These are phyloP conservation scores for Lasioglossum pauxillum DNA, from an alignment of 2,888 invertebrate genomes.

Conservation along the genomic window DNA sequence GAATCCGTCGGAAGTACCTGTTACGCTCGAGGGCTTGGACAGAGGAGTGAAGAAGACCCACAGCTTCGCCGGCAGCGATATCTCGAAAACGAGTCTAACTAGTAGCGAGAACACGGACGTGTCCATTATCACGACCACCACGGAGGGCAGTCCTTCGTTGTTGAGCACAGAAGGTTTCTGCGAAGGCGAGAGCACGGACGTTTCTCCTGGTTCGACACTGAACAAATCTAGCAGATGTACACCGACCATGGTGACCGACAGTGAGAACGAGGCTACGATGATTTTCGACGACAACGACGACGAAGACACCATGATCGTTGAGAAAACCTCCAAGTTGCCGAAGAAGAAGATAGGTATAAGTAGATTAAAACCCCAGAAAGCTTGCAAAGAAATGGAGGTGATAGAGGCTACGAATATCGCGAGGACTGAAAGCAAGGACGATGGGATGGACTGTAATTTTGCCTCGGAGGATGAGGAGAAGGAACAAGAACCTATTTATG, in stretches of 20 bases:
- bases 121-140: constrained; percentile 89
- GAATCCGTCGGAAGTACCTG: constrained; percentile 59
- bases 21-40: constrained; percentile 58
- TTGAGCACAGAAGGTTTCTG: constrained; percentile 83
- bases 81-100: constrained; percentile 86
- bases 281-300: constrained; percentile 61
- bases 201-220: constrained; percentile 80
- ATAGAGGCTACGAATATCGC: constrained; percentile 65
- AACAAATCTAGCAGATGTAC: constrained; percentile 79
- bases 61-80: constrained; percentile 82
- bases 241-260: constrained; percentile 73
- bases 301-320: constrained; percentile 48
- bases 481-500: constrained; percentile 79
- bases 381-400: constrained; percentile 14
- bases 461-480: constrained; percentile 78
- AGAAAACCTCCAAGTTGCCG: constrained; percentile 27
- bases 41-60: constrained; percentile 79
- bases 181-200: constrained; percentile 82
- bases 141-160: constrained; percentile 82
- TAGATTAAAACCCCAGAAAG: constrained; percentile 50
- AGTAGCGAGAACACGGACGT: constrained; percentile 89
- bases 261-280: constrained; percentile 75
- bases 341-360: constrained; percentile 46
- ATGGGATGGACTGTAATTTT: constrained; percentile 82
- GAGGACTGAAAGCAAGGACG: constrained; percentile 81